These are phyloP conservation scores for Notodonta dromedarius DNA, from an alignment of 2,888 invertebrate species.

Conservation along the genomic window DNA sequence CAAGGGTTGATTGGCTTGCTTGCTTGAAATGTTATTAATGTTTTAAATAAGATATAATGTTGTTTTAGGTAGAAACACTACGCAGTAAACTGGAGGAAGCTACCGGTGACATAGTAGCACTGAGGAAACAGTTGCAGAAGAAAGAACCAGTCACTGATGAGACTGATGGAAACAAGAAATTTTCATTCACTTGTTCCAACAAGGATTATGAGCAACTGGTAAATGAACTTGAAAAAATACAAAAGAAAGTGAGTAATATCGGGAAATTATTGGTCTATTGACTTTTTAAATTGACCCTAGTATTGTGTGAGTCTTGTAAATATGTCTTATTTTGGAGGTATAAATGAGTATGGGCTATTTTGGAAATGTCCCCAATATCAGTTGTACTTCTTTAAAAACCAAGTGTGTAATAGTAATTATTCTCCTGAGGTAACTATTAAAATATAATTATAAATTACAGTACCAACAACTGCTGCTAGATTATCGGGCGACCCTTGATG, in stretches of 20 bases:
- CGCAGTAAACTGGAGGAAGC: conserved; percentile 89
- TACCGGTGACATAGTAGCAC: conserved; percentile 87
- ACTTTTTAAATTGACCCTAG: neutral
- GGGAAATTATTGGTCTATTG: neutral
- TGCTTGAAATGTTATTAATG: no score
- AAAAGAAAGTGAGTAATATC: conserved; percentile 83
- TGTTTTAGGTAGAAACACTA: conserved; percentile 85
- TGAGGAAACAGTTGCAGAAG: conserved; percentile 80
- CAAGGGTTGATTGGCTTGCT: no score
- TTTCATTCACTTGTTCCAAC: conserved; percentile 47
- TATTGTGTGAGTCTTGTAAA: no score
- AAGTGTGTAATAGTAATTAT: no score
- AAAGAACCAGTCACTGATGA: conserved; percentile 46
- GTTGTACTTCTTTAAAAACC: no score
- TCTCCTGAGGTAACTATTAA: no score
- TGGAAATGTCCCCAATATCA: no score
- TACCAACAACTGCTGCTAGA: conserved; percentile 90
- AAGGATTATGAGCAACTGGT: conserved; percentile 87
- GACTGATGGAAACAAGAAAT: conserved; percentile 40
- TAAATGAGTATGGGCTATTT: no score
- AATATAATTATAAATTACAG: conserved; percentile 58
- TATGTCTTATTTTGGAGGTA: no score
- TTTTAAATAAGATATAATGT: neutral
- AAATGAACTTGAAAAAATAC: conserved; percentile 86
- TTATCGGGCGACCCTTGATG: conserved; percentile 91